Evolutionary conservation across 2,797 vertebrate species (phyloP).

Genomic region (Liparis tanakae): DNA sequence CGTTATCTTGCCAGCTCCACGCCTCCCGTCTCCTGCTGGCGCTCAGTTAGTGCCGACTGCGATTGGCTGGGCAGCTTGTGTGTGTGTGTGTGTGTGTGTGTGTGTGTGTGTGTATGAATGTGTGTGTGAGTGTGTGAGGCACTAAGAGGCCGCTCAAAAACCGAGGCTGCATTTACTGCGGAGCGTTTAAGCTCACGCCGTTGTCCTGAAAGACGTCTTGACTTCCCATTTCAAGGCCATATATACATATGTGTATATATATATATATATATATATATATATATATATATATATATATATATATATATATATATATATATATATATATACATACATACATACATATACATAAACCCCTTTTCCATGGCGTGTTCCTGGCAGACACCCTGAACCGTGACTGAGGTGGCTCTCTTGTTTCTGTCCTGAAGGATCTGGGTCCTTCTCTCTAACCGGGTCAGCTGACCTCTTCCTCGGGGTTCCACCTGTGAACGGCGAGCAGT

Average conservation of each 20-base stretch:
- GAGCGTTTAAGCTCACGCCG: neutral
- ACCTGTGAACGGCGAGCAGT: constrained; percentile 91
- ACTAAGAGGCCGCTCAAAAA: neutral
- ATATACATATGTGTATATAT: too few relatives aligned
- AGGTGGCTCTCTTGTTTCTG: neutral
- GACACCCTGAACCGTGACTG: neutral
- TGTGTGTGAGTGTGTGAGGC: neutral
- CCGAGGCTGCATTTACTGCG: neutral
- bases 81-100: too few relatives aligned
- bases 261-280: too few relatives aligned
- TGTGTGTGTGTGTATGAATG: neutral
- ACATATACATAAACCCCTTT: neutral
- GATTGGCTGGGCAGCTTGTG: neutral
- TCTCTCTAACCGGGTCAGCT: constrained; percentile 91
- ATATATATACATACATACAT: too few relatives aligned
- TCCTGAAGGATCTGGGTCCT: constrained; percentile 90
- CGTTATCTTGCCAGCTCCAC: neutral
- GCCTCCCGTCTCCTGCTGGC: neutral
- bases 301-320: too few relatives aligned
- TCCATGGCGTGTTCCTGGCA: neutral
- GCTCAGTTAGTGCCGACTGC: neutral
- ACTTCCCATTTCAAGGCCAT: neutral
- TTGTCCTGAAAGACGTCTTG: neutral
- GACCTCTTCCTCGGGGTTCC: constrained; percentile 93
- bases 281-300: too few relatives aligned